Evolutionary conservation across 2,888 invertebrate species (phyloP), one percentile per base, ranked within the genome.

Genomic region (Proisotoma minuta): DNA sequence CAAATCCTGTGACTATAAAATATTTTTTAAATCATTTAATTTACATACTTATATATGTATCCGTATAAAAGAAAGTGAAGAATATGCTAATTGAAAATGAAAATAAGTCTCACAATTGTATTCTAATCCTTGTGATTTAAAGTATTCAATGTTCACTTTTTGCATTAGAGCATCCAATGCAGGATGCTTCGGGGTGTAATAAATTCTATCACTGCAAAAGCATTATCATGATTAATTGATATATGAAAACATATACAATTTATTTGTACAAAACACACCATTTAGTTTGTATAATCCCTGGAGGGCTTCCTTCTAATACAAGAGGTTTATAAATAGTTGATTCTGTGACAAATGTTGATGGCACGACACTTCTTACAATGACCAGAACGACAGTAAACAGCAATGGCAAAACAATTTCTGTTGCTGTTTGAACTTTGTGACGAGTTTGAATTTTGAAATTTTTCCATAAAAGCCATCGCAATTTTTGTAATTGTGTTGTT

Each of bases 381-480:
- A 91, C 84, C 63, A 91, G 78, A 52, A 91, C 77, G 0, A 85
- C 76, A 67, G 85, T 83, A 65, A 89, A 87, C 3, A 85, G 65
- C 0, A 85, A 83, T 0, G 88, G 88, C 49, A 87, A 77, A 0
- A 85, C 59, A 5, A 91, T 78, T 77, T 91, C 89, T 40, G 85
- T 76, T 1, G 82, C 47, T 0, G 89, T 85, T 76, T 87, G 86
- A 28, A 83, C 68, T 54, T 84, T 84, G 77, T 86, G 87, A 66
- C 89, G 80, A 80, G 83, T 86, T 79, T 89, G 89, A 49, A 90
- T 82, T 2, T 86, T 78, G 79, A 86, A 88, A 77, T 91, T 91
- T 79, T 91, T 91, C 91, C 91, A 91, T 78, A 89, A 81, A 62
- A 91, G 78, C 66, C 91, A 79, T 24, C 81, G 77, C 75, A 90